phyloP scores from a whole-genome alignment of 2,113 vertebrate species.

The Amphiprion ocellaris region DNA sequence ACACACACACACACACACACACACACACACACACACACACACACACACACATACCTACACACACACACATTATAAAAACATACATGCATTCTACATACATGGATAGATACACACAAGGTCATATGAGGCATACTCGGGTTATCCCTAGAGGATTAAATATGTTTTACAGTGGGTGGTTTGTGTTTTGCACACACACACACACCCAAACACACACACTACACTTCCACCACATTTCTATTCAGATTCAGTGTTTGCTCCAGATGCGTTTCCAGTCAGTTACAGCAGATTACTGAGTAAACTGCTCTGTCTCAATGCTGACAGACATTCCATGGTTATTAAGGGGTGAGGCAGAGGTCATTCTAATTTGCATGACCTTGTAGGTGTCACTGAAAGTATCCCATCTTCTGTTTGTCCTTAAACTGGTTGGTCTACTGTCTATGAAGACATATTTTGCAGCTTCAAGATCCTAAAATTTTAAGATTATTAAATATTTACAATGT shows the following conservation, averaged over 20 bases:
- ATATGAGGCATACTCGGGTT: background rate
- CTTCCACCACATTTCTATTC: slow-evolving; percentile 18
- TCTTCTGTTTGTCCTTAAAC: slow-evolving; percentile 21
- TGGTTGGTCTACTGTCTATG: slow-evolving; percentile 22
- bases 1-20: background rate
- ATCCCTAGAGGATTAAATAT: slow-evolving; percentile 5
- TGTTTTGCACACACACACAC: slow-evolving; percentile 2
- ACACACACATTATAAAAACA: slow-evolving; percentile 18
- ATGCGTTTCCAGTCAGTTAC: too few relatives aligned
- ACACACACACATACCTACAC: background rate
- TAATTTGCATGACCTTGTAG: slow-evolving; percentile 47
- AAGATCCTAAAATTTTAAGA: slow-evolving; percentile 3
- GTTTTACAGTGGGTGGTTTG: slow-evolving; percentile 18
- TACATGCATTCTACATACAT: slow-evolving; percentile 1
- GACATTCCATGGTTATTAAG: slow-evolving; percentile 47
- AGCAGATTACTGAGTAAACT: slow-evolving; percentile 56
- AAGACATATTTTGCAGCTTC: background rate
- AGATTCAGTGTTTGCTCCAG: slow-evolving; percentile 42
- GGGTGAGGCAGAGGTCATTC: slow-evolving; percentile 16
- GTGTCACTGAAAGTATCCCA: background rate
- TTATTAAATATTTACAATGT: slow-evolving; percentile 22
- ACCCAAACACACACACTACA: background rate
- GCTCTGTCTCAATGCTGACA: slow-evolving; percentile 56
- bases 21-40: background rate
- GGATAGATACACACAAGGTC: background rate